A percentile compares a stretch with the other conserved stretches of the same genome.
These are phyloP conservation scores for Orthonyx spaldingii DNA, from an alignment of 2,113 vertebrate species.

Conservation along the genomic window DNA sequence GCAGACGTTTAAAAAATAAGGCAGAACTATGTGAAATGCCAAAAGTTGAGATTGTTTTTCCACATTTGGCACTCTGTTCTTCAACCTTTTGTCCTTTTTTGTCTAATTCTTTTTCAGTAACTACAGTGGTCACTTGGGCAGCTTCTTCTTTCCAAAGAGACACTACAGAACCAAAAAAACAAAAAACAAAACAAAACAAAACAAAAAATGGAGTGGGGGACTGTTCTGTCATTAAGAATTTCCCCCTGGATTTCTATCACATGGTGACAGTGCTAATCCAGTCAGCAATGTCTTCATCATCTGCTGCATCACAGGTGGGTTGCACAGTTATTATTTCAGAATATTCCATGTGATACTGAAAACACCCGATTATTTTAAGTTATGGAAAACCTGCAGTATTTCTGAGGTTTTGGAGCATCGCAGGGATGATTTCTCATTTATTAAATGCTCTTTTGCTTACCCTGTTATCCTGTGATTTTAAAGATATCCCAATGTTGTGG, in stretches of 20 bases:
- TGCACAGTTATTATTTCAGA: neutral
- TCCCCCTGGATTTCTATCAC: neutral
- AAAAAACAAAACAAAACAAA: no score
- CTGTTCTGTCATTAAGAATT: neutral
- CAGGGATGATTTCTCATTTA: neutral
- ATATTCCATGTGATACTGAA: neutral
- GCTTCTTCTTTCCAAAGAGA: neutral
- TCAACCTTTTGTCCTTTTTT: neutral
- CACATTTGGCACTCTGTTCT: neutral
- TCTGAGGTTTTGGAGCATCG: neutral
- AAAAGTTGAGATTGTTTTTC: neutral
- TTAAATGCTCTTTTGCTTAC: neutral
- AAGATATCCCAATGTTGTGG: neutral
- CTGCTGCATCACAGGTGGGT: neutral
- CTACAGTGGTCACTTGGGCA: neutral
- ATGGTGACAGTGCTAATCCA: neutral
- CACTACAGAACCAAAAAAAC: neutral
- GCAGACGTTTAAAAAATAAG: neutral
- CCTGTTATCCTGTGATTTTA: neutral
- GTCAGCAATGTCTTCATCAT: neutral
- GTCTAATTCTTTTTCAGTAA: neutral
- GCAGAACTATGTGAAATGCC: neutral
- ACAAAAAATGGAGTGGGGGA: accelerated
- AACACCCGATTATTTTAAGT: neutral
- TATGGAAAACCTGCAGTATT: neutral